Evolutionary conservation across 2,888 invertebrate genomes (phyloP), one percentile per base, ranked within the genome.

Genomic region (Vanessa cardui): DNA sequence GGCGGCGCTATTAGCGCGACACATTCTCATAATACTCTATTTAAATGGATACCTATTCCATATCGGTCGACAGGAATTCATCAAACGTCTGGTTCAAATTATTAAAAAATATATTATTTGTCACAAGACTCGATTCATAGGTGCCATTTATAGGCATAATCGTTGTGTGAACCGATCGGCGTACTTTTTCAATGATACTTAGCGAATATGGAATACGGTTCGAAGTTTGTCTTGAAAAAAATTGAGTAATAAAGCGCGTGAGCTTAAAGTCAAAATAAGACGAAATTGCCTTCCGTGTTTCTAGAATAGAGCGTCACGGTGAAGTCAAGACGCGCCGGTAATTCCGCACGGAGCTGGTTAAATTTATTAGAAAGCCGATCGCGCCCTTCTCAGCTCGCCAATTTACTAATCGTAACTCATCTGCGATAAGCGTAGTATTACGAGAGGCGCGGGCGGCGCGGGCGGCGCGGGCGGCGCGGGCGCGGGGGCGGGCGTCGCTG

Each of bases 371-470:
- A 86, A 84, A 83, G 80, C 78, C 79, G 83, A 80, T 85, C 83
- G 83, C 80, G 80, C 82, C 81, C 83, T 82, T 80, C 84, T 80
- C 83, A 84, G 83, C 86, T 86, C 84, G 85, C 86, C 87, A 87
- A 88, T 87, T 87, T 85, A 83, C 85, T 88, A 87, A 88, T 89
- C 88, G 88, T 88, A 89, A 88, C 83, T 88, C 88, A 88, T 88
- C 89, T 83, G 74, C 82, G 86, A 87, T 87, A 86, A 84, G 82
- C 81, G 79, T 72, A 72, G 79, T 78, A 80, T 79, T 80, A 81
- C 62, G 54, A 46, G 61, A 45, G 18, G 56, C 50, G 58, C 56
- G 47, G 66, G 54, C 59, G 62, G 68, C 60, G 52, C 47, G 64
- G 16, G 63, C 62, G 68, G 66, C 50, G 58, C 56, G 47, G 66